A percentile compares a stretch with the other conserved stretches of the same genome.
Evolutionary conservation across 2,888 invertebrate genomes (phyloP).

Genomic region (Noctua janthina): DNA sequence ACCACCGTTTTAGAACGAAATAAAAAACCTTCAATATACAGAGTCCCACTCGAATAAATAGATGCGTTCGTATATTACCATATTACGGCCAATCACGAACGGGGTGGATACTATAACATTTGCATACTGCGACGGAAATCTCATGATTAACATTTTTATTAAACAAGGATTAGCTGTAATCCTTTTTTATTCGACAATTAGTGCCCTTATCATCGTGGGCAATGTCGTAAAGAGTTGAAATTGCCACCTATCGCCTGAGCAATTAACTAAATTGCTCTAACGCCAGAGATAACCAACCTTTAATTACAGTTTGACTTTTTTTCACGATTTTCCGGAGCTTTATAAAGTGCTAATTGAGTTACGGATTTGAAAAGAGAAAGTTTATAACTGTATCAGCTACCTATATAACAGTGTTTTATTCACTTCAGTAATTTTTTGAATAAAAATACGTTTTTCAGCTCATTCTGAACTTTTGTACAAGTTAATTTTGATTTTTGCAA

Average conservation of each 20-base stretch:
- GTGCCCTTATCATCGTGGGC: slow-evolving; percentile 86
- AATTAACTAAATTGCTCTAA: slow-evolving; percentile 86
- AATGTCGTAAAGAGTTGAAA: slow-evolving; percentile 89
- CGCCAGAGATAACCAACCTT: slow-evolving; percentile 80
- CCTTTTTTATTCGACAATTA: slow-evolving; percentile 91
- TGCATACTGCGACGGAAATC: slow-evolving; percentile 86
- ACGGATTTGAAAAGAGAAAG: slow-evolving; percentile 57
- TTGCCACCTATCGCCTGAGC: slow-evolving; percentile 83
- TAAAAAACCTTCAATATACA: slow-evolving; percentile 45
- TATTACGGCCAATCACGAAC: slow-evolving; percentile 76
- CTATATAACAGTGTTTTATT: slow-evolving; percentile 46
- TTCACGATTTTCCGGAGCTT: slow-evolving; percentile 73
- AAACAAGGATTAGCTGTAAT: slow-evolving; percentile 88
- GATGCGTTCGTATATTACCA: slow-evolving; percentile 64
- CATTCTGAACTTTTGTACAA: slow-evolving; percentile 57
- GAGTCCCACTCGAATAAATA: slow-evolving; percentile 63
- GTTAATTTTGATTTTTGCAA: slow-evolving; percentile 60
- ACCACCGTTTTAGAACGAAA: slow-evolving; percentile 4
- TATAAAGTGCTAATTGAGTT: slow-evolving; percentile 76
- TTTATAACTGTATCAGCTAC: slow-evolving; percentile 43
- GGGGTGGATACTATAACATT: slow-evolving; percentile 82
- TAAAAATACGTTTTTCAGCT: slow-evolving; percentile 45
- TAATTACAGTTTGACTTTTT: slow-evolving; percentile 75
- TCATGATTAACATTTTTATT: slow-evolving; percentile 90
- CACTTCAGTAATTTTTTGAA: slow-evolving; percentile 52